Conservation (phyloP, 2,888 invertebrate species). For the Mechanitis mazaeus region DNA sequence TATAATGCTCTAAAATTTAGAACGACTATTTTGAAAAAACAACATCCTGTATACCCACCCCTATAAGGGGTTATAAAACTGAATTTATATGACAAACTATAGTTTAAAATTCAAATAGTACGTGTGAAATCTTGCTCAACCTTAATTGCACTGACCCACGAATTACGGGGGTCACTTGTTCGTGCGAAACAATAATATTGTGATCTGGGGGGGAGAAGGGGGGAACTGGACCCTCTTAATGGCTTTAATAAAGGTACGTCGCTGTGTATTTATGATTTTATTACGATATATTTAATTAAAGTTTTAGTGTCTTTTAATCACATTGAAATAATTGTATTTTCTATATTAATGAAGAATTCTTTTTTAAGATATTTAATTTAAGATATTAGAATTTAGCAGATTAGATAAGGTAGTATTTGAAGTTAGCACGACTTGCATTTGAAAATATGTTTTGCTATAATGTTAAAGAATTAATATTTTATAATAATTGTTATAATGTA, state of each 20-base stretch:
- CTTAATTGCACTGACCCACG: constrained; percentile 72
- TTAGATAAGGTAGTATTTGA: no score
- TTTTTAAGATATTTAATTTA: no score
- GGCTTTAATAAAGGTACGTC: constrained; percentile 75
- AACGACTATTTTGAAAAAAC: not conserved
- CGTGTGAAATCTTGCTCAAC: constrained; percentile 70
- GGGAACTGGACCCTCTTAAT: constrained; percentile 58
- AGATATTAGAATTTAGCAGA: no score
- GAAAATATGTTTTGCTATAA: no score
- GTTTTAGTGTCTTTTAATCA: constrained; percentile 48
- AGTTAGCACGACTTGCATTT: no score
- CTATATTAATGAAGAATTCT: not conserved
- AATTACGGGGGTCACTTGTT: constrained; percentile 41
- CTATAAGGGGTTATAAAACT: constrained; percentile 58
- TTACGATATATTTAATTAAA: constrained; percentile 74
- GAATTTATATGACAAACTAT: constrained; percentile 76
- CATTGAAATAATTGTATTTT: not conserved
- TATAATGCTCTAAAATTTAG: not conserved
- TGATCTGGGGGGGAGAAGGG: constrained; percentile 53
- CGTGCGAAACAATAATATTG: constrained; percentile 63
- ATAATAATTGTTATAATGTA: no score
- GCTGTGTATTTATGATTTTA: constrained; percentile 69
- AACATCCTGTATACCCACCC: constrained; percentile 35
- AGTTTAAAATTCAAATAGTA: constrained; percentile 75
- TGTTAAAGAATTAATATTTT: no score